Evolutionary conservation across 1,140 invertebrate species (phyloP).

Genomic region (Monomorium pharaonis): DNA sequence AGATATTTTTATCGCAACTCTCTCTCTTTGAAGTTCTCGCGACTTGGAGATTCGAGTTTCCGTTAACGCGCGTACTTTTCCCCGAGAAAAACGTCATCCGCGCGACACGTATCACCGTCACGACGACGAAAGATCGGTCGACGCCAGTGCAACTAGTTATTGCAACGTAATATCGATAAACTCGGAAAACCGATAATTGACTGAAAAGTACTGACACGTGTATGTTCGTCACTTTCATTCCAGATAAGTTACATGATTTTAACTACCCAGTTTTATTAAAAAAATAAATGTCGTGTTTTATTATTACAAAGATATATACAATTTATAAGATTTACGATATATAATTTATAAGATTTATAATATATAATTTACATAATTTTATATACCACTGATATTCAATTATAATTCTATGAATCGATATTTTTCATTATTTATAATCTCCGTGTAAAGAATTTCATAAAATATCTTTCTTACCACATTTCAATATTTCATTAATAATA

Average conservation of each 20-base stretch:
- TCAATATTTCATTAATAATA: background rate
- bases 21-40: background rate
- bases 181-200: constrained; percentile 50
- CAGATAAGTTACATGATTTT: constrained; percentile 32
- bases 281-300: background rate
- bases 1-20: constrained; percentile 52
- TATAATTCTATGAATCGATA: background rate
- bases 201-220: constrained; percentile 37
- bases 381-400: background rate
- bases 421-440: background rate
- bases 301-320: background rate
- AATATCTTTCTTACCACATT: background rate
- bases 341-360: too few species aligned
- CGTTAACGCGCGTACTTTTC: constrained; percentile 20
- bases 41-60: constrained; percentile 15
- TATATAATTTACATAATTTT: background rate
- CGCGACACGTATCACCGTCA: background rate
- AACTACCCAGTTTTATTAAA: background rate
- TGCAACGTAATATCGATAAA: constrained; percentile 25
- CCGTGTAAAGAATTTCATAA: background rate
- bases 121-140: constrained; percentile 10
- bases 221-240: constrained; percentile 11
- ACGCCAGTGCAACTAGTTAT: constrained; percentile 28
- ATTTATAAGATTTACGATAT: too few species aligned
- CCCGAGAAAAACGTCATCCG: constrained; percentile 20